Base-by-base conservation (phyloP, 2,888 invertebrate species). In the Synergus umbraculus region DNA sequence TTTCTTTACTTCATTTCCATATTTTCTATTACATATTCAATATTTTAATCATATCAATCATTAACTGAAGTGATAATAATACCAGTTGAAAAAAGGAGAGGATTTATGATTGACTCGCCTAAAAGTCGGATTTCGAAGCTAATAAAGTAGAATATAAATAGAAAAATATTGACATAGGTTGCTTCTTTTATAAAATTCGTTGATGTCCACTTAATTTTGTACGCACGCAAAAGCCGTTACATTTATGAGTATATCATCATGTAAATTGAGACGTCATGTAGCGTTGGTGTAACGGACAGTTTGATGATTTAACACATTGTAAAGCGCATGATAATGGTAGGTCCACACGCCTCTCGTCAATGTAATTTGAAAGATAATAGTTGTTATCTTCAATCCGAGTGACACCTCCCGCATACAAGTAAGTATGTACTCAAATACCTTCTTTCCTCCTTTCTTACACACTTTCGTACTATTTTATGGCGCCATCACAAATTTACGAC, bases 291-390 rank as follows among this genome's bases (percentile, higher is more conserved):
- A 22, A 29, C 15, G 67, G 67, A 69, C 49, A 46, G 69, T 69
- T 69, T 69, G 46, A 73, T 73, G 69, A 73, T 73, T 73, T 73
- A 54, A 73, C 37, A 73, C 54, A 73, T 73, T 54, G 69, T 54
- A 49, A 54, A 37, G 37, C 37, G 49, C 54, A n/a, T 29, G 22
- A 69, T 73, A 73, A 73, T 73, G 37, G n/a, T n/a, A 54, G 54
- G 29, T 37, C 10, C 29, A 37, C 54, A 73, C n/a, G 37, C 4
- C 15, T 37, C n/a, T 37, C 49, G 54, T 54, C 37, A 73, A 37
- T 29, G 2, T 73, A 73, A 54, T 54, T 22, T 73, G n/a, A 54
- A 73, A 37, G 29, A 54, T 49, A 29, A 73, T 73, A 49, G n/a
- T 54, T 29, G 37, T n/a, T 67, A 67, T n/a, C 10, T 69, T 18